Percentiles rank a stretch among this genome's conserved stretches.
Conservation (phyloP, 2,797 vertebrate genomes). For the Coreius guichenoti region DNA sequence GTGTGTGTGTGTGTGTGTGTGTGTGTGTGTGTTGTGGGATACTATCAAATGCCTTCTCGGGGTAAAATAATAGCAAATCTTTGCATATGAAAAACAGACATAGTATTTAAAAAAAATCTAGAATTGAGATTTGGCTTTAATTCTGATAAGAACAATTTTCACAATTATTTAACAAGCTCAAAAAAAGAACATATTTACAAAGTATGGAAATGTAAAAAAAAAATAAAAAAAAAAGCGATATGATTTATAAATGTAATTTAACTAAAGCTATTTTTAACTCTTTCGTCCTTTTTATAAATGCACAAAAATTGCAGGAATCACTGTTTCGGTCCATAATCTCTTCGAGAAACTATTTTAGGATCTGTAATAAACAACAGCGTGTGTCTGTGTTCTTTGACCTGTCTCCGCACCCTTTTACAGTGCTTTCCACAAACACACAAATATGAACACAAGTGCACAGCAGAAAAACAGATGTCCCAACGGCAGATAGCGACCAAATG, state of each 20-base stretch:
- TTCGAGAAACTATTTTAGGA: neutral
- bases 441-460: conserved; percentile 5
- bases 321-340: neutral
- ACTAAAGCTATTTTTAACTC: neutral
- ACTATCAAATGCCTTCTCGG: conserved; percentile 34
- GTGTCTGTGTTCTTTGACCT: neutral
- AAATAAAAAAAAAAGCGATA: neutral
- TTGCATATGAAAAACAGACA: conserved; percentile 16
- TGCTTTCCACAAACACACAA: conserved; percentile 12
- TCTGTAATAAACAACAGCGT: neutral
- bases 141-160: neutral
- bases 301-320: neutral
- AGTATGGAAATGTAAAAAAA: neutral
- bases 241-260: neutral
- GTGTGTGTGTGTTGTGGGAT: conserved; percentile 19
- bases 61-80: conserved; percentile 28
- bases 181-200: neutral
- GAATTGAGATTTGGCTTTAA: neutral
- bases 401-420: neutral
- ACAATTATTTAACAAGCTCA: neutral
- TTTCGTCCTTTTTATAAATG: neutral
- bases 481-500: neutral
- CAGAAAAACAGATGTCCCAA: neutral
- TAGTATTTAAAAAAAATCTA: neutral
- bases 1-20: conserved; percentile 27